These are phyloP conservation scores for Psittacula derbiana DNA, from an alignment of 2,797 vertebrate species.

Conservation along the genomic window DNA sequence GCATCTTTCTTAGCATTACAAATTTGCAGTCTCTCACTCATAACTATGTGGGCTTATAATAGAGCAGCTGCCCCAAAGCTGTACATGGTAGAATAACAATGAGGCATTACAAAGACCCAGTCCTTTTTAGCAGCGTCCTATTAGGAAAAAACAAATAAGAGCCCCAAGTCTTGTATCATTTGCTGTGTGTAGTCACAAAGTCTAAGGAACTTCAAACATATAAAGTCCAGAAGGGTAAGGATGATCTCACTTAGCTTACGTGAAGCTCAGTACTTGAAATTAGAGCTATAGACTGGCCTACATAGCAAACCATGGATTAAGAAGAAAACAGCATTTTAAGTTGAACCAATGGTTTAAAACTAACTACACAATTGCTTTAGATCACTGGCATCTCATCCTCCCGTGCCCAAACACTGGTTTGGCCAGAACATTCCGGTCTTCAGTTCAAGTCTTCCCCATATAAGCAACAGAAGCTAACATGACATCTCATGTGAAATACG, in stretches of 20 bases:
- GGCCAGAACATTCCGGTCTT: neutral
- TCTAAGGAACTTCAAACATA: neutral
- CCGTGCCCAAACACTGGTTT: neutral
- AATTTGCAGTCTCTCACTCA: neutral
- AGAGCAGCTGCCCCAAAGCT: neutral
- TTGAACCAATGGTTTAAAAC: neutral
- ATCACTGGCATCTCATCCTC: neutral
- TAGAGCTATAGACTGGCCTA: neutral
- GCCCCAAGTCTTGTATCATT: neutral
- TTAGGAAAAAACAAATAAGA: neutral
- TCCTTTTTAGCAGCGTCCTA: neutral
- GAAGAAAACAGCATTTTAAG: neutral
- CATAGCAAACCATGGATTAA: neutral
- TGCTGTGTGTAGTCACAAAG: neutral
- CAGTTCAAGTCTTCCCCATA: neutral
- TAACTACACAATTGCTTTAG: neutral
- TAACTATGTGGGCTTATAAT: neutral
- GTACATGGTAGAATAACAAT: neutral
- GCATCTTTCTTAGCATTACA: neutral
- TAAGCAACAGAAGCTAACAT: neutral
- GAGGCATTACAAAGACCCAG: neutral
- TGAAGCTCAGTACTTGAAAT: neutral
- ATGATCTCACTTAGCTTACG: neutral
- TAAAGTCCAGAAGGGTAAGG: neutral
- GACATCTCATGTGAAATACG: neutral